Evolutionary conservation across 2,113 vertebrate genomes (phyloP).

Genomic region (Panthera tigris): DNA sequence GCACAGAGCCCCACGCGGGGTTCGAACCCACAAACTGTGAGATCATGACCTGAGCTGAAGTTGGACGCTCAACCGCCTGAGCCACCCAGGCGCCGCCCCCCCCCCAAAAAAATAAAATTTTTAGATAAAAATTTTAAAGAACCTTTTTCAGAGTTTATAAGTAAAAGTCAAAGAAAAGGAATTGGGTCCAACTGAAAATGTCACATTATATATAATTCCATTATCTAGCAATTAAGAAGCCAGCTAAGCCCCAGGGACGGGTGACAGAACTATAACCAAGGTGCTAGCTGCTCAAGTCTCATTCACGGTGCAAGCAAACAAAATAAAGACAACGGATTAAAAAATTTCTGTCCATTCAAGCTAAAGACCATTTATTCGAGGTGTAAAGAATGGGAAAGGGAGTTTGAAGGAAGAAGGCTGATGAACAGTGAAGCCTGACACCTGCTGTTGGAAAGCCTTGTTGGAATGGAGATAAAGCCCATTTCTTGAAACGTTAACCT

Average conservation of each 20-base stretch:
- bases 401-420: neutral
- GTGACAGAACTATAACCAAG: neutral
- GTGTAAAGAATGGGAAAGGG: neutral
- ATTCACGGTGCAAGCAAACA: neutral
- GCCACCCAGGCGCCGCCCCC: no score
- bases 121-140: no score
- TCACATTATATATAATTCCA: neutral
- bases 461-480: slow-evolving; percentile 36
- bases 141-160: neutral
- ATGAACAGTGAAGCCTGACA: slow-evolving; percentile 66
- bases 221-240: slow-evolving; percentile 61
- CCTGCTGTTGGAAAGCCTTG: slow-evolving; percentile 52
- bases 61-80: no score
- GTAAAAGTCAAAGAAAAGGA: slow-evolving; percentile 33
- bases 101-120: no score
- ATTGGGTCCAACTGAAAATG: neutral
- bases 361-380: slow-evolving; percentile 1
- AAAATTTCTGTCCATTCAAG: neutral
- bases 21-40: no score
- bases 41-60: no score
- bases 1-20: no score
- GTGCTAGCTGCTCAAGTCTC: neutral
- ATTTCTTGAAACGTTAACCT: slow-evolving; percentile 54
- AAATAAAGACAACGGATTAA: neutral
- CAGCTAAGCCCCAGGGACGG: slow-evolving; percentile 19